Evolutionary conservation across 2,888 invertebrate species (phyloP), one percentile per base, ranked within the genome.

Genomic region (Xestia sexstrigata): DNA sequence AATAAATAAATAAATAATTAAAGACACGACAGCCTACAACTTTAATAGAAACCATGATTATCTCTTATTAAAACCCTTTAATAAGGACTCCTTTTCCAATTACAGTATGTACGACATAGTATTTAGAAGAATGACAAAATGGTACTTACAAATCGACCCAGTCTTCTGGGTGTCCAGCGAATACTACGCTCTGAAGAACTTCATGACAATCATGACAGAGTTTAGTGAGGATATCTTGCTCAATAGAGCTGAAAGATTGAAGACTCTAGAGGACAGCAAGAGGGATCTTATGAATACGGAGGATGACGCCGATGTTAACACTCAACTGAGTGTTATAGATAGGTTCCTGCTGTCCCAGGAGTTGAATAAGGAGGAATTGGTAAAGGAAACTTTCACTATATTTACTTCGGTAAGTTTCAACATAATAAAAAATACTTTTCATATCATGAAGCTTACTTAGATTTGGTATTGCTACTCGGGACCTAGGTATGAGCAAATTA

Each of bases 91-190:
- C 17, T 60, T 60, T 39, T 49, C 5, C 0, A 35, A 26, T 81
- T 78, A 6, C 91, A 96, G 96, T 8, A 15, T 92, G 0, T 96
- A 95, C 87, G 89, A 93, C 6, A 76, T 92, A 58, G 78, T 93
- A 0, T 96, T 95, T 82, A 84, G 91, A 20, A 91, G 95, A 81
- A 96, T 96, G 95, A 95, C 94, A 0, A 93, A 91, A 83, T 96
- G 96, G 96, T 95, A 95, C 74, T 89, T 94, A 3, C 96, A 96
- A 88, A 93, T 95, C 20, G 91, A 94, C 20, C 94, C 94, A 0
- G 71, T 95, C 0, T 96, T 92, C 82, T 91, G 94, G 93, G 26
- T 94, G 42, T 91, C 92, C 0, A 81, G 83, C 0, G 84, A 84
- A 7, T 82, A 91, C 58, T 70, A 73, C 42, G 2, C 35, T 0